phyloP scores from a whole-genome alignment of 64 coral and sea anemone genomes.

The Pachyseris speciosa region DNA sequence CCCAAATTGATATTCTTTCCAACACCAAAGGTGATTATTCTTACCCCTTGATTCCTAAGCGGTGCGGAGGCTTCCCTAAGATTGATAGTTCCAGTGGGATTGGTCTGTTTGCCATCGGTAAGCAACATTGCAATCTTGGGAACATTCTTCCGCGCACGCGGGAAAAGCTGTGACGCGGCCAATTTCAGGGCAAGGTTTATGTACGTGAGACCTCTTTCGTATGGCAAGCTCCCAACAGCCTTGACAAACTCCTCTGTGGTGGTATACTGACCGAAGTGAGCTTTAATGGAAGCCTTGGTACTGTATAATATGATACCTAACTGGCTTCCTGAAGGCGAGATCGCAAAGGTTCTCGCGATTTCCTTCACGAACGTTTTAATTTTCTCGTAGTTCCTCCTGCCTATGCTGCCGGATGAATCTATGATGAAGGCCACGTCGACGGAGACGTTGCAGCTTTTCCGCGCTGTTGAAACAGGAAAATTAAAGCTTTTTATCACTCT shows the following conservation, averaged over 20 bases:
- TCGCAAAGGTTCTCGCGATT: conserved; percentile 57
- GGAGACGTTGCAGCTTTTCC: conserved; percentile 37
- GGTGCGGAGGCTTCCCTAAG: background rate
- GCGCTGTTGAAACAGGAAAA: background rate
- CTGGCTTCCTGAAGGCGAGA: conserved; percentile 47
- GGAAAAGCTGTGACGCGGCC: conserved; percentile 67
- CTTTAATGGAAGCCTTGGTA: conserved; percentile 34
- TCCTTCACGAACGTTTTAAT: conserved; percentile 67
- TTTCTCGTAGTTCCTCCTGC: conserved; percentile 45
- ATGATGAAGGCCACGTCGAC: conserved; percentile 88
- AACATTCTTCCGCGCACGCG: conserved; percentile 11
- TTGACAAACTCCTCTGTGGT: conserved; percentile 58
- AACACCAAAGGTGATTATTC: conserved; percentile 36
- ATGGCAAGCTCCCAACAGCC: conserved; percentile 33
- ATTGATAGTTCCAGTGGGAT: background rate
- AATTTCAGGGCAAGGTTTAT: conserved; percentile 70
- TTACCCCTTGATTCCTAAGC: background rate
- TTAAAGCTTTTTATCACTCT: too few relatives aligned
- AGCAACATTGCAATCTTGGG: conserved; percentile 32
- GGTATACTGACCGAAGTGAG: conserved; percentile 25
- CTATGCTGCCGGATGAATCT: conserved; percentile 81
- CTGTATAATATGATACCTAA: conserved; percentile 79
- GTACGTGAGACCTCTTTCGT: conserved; percentile 59
- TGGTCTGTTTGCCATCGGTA: conserved; percentile 45
- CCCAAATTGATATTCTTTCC: background rate